Evolutionary conservation across 2,113 vertebrate species (phyloP).

Genomic region (Solenodon paradoxus): DNA sequence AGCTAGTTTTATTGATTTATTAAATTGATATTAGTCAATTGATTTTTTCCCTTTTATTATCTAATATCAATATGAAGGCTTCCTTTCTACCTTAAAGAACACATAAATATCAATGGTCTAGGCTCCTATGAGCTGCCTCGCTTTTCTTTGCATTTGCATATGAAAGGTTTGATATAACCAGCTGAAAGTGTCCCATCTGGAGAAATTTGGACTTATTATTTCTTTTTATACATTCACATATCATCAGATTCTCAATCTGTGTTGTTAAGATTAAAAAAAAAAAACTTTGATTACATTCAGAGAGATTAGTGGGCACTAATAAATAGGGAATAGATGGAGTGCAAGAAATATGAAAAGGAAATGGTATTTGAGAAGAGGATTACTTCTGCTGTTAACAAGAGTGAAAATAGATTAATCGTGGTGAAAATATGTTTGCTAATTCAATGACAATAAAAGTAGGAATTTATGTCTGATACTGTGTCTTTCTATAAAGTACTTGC

Average conservation of each 20-base stretch:
- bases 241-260: not conserved
- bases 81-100: not conserved
- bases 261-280: not conserved
- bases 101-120: not conserved
- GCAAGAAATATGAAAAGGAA: not conserved
- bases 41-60: not conserved
- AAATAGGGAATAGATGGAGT: not conserved
- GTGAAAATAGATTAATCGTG: not conserved
- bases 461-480: not conserved
- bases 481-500: not conserved
- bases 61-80: not conserved
- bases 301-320: not conserved
- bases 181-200: not conserved
- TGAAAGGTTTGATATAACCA: not conserved
- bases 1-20: not conserved
- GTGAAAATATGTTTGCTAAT: not conserved
- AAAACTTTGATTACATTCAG: no score
- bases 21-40: not conserved
- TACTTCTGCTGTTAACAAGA: not conserved
- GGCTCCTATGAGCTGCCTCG: not conserved
- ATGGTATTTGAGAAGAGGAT: not conserved
- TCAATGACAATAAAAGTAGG: not conserved
- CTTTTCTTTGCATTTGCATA: not conserved
- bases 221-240: not conserved
- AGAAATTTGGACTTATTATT: not conserved